Percentiles rank a stretch among this genome's conserved stretches.
phyloP scores from a whole-genome alignment of 92 coral and sea anemone genomes.

The Isaurus tuberculatus region DNA sequence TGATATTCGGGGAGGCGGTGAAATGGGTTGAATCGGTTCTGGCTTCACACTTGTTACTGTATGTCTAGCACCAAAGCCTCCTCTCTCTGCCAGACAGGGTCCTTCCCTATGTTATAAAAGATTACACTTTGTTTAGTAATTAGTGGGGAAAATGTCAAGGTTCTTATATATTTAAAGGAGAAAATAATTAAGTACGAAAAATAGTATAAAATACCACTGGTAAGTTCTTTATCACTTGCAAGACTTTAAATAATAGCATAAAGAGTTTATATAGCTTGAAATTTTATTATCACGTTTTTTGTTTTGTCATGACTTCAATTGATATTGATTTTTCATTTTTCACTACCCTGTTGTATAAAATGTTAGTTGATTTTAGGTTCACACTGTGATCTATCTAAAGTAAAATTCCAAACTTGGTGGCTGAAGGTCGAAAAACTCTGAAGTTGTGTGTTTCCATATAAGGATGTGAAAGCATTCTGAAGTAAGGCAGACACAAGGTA shows the following conservation, averaged over 20 bases:
- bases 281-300: slow-evolving; percentile 15
- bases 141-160: slow-evolving; percentile 42
- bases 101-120: slow-evolving; percentile 36
- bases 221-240: slow-evolving; percentile 27
- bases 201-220: slow-evolving; percentile 20
- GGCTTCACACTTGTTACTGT: slow-evolving; percentile 25
- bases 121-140: slow-evolving; percentile 30
- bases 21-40: slow-evolving; percentile 32
- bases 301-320: slow-evolving; percentile 30
- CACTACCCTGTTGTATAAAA: slow-evolving; percentile 21
- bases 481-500: slow-evolving; percentile 49
- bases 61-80: slow-evolving; percentile 33
- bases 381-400: slow-evolving; percentile 33
- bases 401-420: slow-evolving; percentile 46
- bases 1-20: slow-evolving; percentile 17
- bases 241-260: slow-evolving; percentile 29
- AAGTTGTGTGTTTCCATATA: slow-evolving; percentile 19
- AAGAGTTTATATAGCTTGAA: slow-evolving; percentile 20
- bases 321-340: slow-evolving; percentile 23
- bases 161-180: slow-evolving; percentile 33
- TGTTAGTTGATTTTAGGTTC: slow-evolving; percentile 22
- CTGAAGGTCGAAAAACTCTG: slow-evolving; percentile 36
- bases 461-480: too few relatives aligned
- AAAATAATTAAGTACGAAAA: slow-evolving; percentile 31
- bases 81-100: slow-evolving; percentile 39